Percentiles rank a stretch among this genome's conserved stretches.
Conservation (phyloP, 2,113 vertebrate species). For the Alethe diademata region DNA sequence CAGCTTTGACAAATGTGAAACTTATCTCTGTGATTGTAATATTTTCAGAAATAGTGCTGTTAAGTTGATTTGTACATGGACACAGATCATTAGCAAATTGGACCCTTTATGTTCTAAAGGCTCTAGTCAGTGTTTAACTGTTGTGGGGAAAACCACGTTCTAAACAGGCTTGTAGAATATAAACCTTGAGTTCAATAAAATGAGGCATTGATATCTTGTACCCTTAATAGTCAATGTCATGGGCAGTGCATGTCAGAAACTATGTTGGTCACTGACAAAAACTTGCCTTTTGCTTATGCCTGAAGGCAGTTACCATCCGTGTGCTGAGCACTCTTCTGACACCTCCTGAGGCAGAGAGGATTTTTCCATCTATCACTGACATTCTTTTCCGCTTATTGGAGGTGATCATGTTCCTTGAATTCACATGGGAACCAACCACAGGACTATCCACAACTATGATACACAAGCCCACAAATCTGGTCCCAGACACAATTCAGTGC, state of each 20-base stretch:
- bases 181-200: constrained; percentile 24
- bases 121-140: constrained; percentile 52
- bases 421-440: background rate
- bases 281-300: background rate
- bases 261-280: background rate
- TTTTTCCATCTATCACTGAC: background rate
- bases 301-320: background rate
- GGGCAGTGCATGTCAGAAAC: background rate
- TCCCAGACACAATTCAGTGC: background rate
- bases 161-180: background rate
- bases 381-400: background rate
- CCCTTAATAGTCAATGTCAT: constrained; percentile 39
- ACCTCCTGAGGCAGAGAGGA: background rate
- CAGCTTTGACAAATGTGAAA: constrained; percentile 68
- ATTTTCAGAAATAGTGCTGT: constrained; percentile 72
- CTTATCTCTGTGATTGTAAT: constrained; percentile 58
- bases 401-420: background rate
- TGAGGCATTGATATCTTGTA: constrained; percentile 23
- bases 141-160: background rate
- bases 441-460: background rate
- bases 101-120: constrained; percentile 47
- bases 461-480: background rate
- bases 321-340: background rate
- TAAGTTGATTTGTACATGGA: constrained; percentile 70
- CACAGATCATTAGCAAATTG: constrained; percentile 68